These are phyloP conservation scores for Natator depressus DNA, from an alignment of 2,113 vertebrate genomes.

Conservation along the genomic window DNA sequence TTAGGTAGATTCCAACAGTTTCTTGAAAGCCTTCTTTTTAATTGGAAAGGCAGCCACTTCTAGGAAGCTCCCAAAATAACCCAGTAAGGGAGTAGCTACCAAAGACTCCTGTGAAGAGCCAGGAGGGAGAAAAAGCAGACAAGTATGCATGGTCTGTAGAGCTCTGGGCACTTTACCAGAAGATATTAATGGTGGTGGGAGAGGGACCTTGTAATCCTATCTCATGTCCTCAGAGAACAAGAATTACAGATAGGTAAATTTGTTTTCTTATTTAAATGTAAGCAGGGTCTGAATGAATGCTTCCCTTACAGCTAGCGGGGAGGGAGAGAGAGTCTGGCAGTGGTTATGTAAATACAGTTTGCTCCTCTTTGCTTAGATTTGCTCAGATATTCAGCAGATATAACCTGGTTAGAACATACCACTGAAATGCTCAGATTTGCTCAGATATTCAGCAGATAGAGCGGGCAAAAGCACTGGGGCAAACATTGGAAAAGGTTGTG, in stretches of 20 bases:
- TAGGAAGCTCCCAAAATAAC: neutral
- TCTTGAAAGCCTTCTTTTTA: neutral
- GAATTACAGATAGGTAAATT: neutral
- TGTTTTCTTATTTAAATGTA: conserved; percentile 12
- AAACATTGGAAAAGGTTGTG: too few relatives aligned
- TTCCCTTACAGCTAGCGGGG: too few relatives aligned
- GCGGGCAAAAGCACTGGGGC: too few relatives aligned
- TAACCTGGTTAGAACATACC: too few relatives aligned
- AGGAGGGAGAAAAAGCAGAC: neutral
- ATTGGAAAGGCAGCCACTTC: neutral
- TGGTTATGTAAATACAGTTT: too few relatives aligned
- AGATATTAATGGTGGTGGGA: neutral
- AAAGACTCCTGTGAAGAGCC: neutral
- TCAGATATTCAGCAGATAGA: too few relatives aligned
- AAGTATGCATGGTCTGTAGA: neutral
- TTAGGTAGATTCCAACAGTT: neutral
- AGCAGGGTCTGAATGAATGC: too few relatives aligned
- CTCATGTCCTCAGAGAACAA: neutral
- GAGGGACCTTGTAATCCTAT: neutral
- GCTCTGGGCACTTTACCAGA: neutral
- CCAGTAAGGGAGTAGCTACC: neutral
- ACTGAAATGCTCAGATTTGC: too few relatives aligned
- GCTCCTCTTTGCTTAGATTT: too few relatives aligned
- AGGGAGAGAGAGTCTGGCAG: too few relatives aligned
- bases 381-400: too few relatives aligned